A percentile compares a stretch with the other conserved stretches of the same genome.
Conservation (phyloP, 2,113 vertebrate species). For the Halcyon malimbica region DNA sequence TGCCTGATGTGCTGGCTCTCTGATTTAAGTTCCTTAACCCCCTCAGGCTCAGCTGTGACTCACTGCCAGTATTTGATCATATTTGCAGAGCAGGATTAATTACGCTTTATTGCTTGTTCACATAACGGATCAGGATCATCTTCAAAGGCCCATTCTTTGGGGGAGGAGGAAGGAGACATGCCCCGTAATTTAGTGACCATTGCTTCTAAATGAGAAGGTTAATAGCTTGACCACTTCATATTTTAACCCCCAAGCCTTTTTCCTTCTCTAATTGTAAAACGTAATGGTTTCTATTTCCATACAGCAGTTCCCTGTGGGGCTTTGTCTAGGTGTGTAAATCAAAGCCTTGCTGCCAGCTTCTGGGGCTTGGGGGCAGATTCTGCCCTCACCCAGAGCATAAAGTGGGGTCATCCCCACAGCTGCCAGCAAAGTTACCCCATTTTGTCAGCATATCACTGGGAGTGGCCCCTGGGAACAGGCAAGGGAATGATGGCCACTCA, state of each 20-base stretch:
- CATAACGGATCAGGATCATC: background rate
- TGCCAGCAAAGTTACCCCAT: background rate
- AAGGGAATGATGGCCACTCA: background rate
- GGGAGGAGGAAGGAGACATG: constrained; percentile 25
- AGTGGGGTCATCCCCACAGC: background rate
- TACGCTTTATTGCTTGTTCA: constrained; percentile 23
- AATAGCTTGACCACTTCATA: constrained; percentile 49
- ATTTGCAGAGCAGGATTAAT: constrained; percentile 62
- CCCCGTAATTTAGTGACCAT: constrained; percentile 52
- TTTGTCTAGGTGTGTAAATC: background rate
- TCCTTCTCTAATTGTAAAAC: background rate
- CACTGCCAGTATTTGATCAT: constrained; percentile 10
- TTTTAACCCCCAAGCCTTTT: background rate
- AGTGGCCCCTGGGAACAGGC: background rate
- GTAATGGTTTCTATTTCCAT: constrained; percentile 17
- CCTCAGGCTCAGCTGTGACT: constrained; percentile 24
- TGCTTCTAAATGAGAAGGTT: constrained; percentile 55
- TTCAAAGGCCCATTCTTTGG: constrained; percentile 42
- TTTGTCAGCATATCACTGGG: background rate
- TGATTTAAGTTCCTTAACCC: constrained; percentile 1
- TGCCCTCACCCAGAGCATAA: background rate
- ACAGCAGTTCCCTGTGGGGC: background rate
- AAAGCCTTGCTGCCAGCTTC: background rate
- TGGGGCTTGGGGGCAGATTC: background rate
- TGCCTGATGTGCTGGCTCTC: background rate